These are phyloP conservation scores for Leptoteleia sp. DNA, from an alignment of 1,140 invertebrate genomes.

Conservation along the genomic window DNA sequence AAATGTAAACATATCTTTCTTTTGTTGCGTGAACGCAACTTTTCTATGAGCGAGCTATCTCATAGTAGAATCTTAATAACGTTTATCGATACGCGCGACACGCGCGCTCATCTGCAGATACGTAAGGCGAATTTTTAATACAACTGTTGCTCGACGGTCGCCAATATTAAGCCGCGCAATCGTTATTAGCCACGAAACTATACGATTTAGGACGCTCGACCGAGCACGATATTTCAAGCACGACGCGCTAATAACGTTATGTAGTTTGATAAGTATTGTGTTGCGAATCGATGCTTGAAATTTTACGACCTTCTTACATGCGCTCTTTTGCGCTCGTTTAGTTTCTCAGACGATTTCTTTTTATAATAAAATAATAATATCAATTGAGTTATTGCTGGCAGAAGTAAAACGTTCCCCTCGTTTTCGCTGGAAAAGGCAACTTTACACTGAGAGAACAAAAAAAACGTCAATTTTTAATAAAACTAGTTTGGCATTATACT, in stretches of 20 bases:
- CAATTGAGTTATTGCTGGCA: conserved; percentile 9
- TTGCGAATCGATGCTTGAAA: conserved; percentile 53
- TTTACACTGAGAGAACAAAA: background rate
- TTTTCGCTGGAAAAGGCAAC: background rate
- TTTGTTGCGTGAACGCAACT: too few species aligned
- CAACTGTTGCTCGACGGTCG: conserved; percentile 18
- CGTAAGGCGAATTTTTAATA: conserved; percentile 13
- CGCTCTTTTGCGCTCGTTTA: conserved; percentile 10
- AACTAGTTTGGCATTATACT: too few species aligned
- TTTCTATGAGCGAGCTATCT: conserved; percentile 20
- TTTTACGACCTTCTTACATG: conserved; percentile 46
- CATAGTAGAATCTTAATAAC: conserved; percentile 14
- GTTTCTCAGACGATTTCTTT: conserved; percentile 44
- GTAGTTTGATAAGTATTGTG: conserved; percentile 61
- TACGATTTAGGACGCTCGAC: conserved; percentile 62
- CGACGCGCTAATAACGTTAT: conserved; percentile 58
- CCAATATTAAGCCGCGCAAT: conserved; percentile 32
- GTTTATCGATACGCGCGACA: background rate
- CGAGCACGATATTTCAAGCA: conserved; percentile 59
- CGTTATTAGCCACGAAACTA: conserved; percentile 45
- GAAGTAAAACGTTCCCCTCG: background rate
- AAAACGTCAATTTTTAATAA: too few species aligned
- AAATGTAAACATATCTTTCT: too few species aligned
- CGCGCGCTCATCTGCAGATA: conserved; percentile 2
- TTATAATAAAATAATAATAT: conserved; percentile 35